A percentile compares a stretch with the other conserved stretches of the same genome.
Conservation (phyloP, 2,113 vertebrate genomes). For the Tyto alba region DNA sequence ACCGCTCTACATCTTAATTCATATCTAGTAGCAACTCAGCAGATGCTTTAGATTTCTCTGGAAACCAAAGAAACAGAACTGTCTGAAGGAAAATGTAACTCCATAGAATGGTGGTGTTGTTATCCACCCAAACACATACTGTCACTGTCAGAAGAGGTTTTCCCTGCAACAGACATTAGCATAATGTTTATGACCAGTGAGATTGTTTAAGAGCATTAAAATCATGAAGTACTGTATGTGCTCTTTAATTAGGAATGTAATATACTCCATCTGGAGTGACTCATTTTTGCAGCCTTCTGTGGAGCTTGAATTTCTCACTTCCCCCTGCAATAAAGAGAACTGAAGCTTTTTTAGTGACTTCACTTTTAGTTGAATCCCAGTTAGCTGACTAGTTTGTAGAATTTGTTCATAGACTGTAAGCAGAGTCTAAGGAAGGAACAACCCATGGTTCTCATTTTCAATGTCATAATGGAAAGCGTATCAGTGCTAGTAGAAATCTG, state of each 20-base stretch:
- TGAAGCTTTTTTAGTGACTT: background rate
- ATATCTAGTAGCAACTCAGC: background rate
- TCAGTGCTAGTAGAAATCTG: background rate
- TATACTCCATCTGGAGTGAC: conserved; percentile 59
- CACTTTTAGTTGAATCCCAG: background rate
- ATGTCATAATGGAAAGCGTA: background rate
- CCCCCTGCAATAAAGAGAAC: background rate
- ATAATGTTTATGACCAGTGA: conserved; percentile 60
- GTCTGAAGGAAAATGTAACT: background rate
- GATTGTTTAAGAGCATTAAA: conserved; percentile 54
- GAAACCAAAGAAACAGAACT: background rate
- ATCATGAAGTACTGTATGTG: conserved; percentile 23
- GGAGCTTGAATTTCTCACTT: conserved; percentile 11
- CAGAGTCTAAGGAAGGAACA: background rate
- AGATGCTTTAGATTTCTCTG: conserved; percentile 6
- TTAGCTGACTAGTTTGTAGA: background rate
- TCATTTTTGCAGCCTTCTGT: conserved; percentile 51
- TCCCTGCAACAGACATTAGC: conserved; percentile 33
- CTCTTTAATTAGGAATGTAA: conserved; percentile 64
- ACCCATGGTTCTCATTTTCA: background rate
- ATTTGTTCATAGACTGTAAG: background rate
- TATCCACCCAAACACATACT: conserved; percentile 34
- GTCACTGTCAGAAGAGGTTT: conserved; percentile 28
- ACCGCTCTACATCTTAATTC: background rate
- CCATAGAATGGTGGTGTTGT: background rate